Conservation (phyloP, 1,140 invertebrate species). For the Musca domestica region DNA sequence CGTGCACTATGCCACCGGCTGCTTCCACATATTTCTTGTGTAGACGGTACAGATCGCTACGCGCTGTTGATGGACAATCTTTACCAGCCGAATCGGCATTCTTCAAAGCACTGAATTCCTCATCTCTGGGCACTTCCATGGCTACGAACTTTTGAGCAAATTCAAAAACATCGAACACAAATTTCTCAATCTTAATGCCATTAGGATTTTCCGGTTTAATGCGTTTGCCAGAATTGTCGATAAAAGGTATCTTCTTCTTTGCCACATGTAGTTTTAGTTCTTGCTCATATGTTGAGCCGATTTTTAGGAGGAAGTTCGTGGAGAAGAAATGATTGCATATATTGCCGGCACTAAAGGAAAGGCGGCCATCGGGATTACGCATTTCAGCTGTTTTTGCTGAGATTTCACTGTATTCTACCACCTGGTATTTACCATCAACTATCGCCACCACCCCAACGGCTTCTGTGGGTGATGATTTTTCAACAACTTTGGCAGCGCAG, state of each 20-base stretch:
- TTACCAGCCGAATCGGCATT: constrained; percentile 84
- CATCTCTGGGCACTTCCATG: constrained; percentile 88
- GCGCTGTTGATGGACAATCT: constrained; percentile 87
- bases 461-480: constrained; percentile 87
- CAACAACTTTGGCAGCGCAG: constrained; percentile 94
- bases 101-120: constrained; percentile 96
- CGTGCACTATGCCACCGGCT: constrained; percentile 76
- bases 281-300: constrained; percentile 64
- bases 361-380: constrained; percentile 71
- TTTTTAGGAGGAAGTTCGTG: constrained; percentile 73
- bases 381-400: constrained; percentile 82
- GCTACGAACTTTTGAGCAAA: constrained; percentile 88
- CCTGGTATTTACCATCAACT: constrained; percentile 83
- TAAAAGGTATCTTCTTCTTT: constrained; percentile 94
- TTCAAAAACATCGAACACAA: constrained; percentile 98
- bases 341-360: constrained; percentile 92
- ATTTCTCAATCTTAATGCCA: constrained; percentile 99
- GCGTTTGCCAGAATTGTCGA: constrained; percentile 71
- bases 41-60: constrained; percentile 73
- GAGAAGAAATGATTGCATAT: constrained; percentile 99
- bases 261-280: constrained; percentile 90
- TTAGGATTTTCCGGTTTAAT: constrained; percentile 81
- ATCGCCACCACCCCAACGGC: constrained; percentile 94
- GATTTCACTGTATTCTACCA: constrained; percentile 98
- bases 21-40: constrained; percentile 81